phyloP scores from a whole-genome alignment of 1,140 invertebrate species.

The Penaeus chinensis region DNA sequence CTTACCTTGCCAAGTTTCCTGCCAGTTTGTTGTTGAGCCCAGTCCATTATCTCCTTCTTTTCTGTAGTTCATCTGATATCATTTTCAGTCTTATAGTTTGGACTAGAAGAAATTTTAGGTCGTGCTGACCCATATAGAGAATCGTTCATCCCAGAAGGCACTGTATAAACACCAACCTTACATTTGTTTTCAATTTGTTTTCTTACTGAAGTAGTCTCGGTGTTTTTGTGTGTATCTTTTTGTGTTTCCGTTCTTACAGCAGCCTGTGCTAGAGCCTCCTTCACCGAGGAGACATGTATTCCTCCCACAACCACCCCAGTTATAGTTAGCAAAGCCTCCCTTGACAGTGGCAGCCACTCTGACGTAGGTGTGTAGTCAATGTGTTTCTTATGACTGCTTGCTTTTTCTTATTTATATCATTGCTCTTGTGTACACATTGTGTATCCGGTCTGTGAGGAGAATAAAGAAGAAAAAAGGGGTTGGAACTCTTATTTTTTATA shows the following conservation, averaged over 20 bases:
- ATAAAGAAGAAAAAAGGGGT: no score
- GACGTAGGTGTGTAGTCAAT: slow-evolving; percentile 63
- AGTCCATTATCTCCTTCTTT: background rate
- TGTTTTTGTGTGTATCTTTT: slow-evolving; percentile 49
- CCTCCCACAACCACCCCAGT: slow-evolving; percentile 65
- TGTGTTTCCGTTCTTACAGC: slow-evolving; percentile 58
- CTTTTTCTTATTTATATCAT: slow-evolving; percentile 24
- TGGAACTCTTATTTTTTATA: no score
- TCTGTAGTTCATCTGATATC: no score
- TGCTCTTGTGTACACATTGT: background rate
- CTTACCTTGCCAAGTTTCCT: no score
- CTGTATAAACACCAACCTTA: no score
- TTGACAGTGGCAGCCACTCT: slow-evolving; percentile 69
- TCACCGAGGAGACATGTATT: slow-evolving; percentile 47
- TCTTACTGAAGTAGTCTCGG: slow-evolving; percentile 18
- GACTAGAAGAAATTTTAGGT: no score
- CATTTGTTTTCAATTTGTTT: slow-evolving; percentile 35
- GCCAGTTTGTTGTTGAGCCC: background rate
- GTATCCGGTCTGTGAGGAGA: no score
- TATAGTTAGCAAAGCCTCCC: slow-evolving; percentile 70
- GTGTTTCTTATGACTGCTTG: slow-evolving; percentile 23
- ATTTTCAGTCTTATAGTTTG: no score
- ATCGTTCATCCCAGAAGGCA: no score
- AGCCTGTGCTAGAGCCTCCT: slow-evolving; percentile 56
- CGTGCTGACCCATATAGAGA: no score